Base-by-base conservation (phyloP, 2,888 invertebrate species). In the Seira sanloemensis region DNA sequence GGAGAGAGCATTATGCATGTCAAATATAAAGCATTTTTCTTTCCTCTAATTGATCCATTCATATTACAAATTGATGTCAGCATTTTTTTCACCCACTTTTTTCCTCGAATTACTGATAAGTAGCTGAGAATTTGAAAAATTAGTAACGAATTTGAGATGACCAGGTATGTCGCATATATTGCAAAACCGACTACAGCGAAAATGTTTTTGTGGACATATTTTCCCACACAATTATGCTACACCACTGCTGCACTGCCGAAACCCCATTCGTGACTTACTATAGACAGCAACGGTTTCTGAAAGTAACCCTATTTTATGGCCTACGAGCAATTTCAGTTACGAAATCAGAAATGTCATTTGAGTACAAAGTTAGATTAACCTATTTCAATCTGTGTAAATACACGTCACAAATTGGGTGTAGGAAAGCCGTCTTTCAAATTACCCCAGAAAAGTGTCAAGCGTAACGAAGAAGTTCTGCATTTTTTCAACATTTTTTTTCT, bases 391-490 rank as follows among this genome's bases (percentile, higher is more conserved):
- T 50, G 50, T n/a, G n/a, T n/a, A 2, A 50, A 2, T 50, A 18
- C 50, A 50, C n/a, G n/a, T 50, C 50, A 50, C 12, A 16, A 50
- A 50, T n/a, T 50, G 12, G 16, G 16, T 50, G 2, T 18, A 16
- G 12, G 50, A 2, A 2, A 7, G 12, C 50, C 50, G n/a, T n/a
- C n/a, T n/a, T n/a, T 50, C 50, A 50, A 2, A 50, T 50, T 27
- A 1, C 26, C 71, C 23, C 71, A 62, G 25, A 23, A 72, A 50
- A 72, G 7, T 23, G 50, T 24, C 54, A 50, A 24, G 75, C 75
- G 75, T 75, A 75, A 67, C 46, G 50, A 75, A 75, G 75, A 46
- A 75, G 75, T 66, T 67, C 21, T 58, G 25, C n/a, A 62, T 1
- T 50, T 50, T 50, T 12, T 50, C 16, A 50, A 50, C 12, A 50